Evolutionary conservation across 2,888 invertebrate genomes (phyloP), one percentile per base, ranked within the genome.

Genomic region (Melieria picta): DNA sequence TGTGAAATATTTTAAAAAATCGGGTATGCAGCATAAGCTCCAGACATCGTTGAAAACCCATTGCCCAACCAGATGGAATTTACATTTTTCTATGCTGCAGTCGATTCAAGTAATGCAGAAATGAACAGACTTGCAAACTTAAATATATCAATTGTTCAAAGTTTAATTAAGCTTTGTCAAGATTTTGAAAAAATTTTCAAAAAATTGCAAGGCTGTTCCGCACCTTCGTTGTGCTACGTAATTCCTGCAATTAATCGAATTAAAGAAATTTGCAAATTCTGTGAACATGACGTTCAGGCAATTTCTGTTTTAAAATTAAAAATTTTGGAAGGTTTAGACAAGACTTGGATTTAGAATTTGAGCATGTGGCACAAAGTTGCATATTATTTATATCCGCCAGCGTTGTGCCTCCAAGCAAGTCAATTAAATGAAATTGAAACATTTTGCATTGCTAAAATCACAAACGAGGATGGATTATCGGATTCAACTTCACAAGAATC

Each of bases 71-170:
- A 30, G 30, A 30, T 30, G 30, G 30, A 30, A 30, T 30, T 30
- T 2, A 30, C 30, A 30, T 30, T 30, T 30, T 30, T 30, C 30
- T 30, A 30, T 30, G 30, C 30, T 30, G 30, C 30, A 30, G 30
- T 30, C 30, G 30, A 30, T 30, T 30, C 57, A 57, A 57, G 7
- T 16, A 16, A 69, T 63, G 74, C 76, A 73, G 79, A 16, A 16
- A 16, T 16, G 16, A 16, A 16, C 16, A 16, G 16, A 16, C 16
- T 16, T 16, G 50, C 50, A 61, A 61, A 61, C 43, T 61, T 61
- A 45, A 61, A 46, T 45, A 61, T 61, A 61, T 43, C 61, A 10
- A 61, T 61, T 61, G 61, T 61, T 61, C 61, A 61, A 61, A 61
- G 11, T 61, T 43, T 61, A 61, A 46, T 61, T 50, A 50, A 50